Evolutionary conservation across 2,797 vertebrate genomes (phyloP).

Genomic region (Helicolenus hilgendorfi): DNA sequence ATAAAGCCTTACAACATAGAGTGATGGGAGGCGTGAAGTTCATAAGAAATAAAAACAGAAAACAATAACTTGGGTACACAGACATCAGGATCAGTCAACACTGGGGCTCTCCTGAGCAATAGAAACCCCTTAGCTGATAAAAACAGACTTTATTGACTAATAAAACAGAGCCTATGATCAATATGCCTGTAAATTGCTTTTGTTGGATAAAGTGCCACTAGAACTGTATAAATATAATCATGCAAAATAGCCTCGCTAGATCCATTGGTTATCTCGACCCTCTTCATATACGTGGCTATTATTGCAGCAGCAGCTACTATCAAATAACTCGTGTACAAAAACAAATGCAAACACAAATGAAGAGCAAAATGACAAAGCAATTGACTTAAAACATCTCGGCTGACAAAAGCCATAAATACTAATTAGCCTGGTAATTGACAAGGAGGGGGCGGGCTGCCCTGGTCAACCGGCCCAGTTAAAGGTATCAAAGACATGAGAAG

Average conservation of each 20-base stretch:
- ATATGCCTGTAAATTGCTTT: slow-evolving; percentile 77
- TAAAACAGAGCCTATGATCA: slow-evolving; percentile 75
- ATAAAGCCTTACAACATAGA: slow-evolving; percentile 64
- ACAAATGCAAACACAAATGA: slow-evolving; percentile 27
- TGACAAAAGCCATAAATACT: slow-evolving; percentile 79
- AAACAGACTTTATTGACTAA: slow-evolving; percentile 75
- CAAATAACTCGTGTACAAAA: background rate
- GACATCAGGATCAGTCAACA: slow-evolving; percentile 70
- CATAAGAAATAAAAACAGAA: slow-evolving; percentile 65
- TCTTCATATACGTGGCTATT: slow-evolving; percentile 37
- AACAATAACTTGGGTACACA: slow-evolving; percentile 70
- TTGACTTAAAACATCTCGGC: slow-evolving; percentile 45
- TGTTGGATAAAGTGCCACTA: slow-evolving; percentile 52
- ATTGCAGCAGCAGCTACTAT: slow-evolving; percentile 11
- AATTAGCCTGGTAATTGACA: slow-evolving; percentile 79
- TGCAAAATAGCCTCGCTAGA: slow-evolving; percentile 62
- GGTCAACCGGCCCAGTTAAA: slow-evolving; percentile 80
- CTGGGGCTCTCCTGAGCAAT: slow-evolving; percentile 24
- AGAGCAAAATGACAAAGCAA: slow-evolving; percentile 54
- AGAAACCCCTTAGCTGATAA: slow-evolving; percentile 59
- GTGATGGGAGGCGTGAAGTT: slow-evolving; percentile 46
- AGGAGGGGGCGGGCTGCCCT: slow-evolving; percentile 54
- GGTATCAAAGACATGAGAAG: slow-evolving; percentile 84
- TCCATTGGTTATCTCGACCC: slow-evolving; percentile 47
- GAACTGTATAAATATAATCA: slow-evolving; percentile 75